Conservation (phyloP, 2,113 vertebrate species). For the Erpornis zantholeuca region DNA sequence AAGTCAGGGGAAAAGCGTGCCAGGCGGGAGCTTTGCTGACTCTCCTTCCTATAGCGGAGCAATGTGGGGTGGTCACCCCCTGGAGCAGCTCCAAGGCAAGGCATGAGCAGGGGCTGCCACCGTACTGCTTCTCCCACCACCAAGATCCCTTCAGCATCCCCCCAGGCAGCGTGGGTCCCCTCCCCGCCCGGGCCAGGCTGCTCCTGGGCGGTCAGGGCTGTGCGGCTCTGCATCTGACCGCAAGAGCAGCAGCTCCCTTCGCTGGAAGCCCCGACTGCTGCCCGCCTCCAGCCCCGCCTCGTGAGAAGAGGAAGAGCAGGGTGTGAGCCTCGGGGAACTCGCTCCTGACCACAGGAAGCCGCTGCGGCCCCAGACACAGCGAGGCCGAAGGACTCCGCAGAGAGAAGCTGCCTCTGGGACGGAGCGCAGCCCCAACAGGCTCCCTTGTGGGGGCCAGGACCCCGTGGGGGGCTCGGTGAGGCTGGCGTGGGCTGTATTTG, state of each 20-base stretch:
- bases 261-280: rapidly evolving
- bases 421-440: rapidly evolving
- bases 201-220: rapidly evolving
- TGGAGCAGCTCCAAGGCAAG: neutral
- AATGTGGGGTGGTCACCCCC: rapidly evolving
- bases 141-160: neutral
- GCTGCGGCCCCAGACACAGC: rapidly evolving
- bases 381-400: neutral
- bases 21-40: neutral
- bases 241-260: neutral
- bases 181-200: neutral
- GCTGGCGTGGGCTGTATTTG: neutral
- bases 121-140: neutral
- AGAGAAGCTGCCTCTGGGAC: neutral
- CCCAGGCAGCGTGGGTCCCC: rapidly evolving
- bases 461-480: rapidly evolving
- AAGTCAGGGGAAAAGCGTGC: rapidly evolving
- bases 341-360: neutral
- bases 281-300: neutral
- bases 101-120: neutral
- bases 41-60: neutral
- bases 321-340: neutral
- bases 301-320: neutral
- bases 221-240: rapidly evolving
- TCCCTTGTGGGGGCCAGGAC: neutral